These are phyloP conservation scores for Perca schrenkii DNA, from an alignment of 2,113 vertebrate species.

Conservation along the genomic window DNA sequence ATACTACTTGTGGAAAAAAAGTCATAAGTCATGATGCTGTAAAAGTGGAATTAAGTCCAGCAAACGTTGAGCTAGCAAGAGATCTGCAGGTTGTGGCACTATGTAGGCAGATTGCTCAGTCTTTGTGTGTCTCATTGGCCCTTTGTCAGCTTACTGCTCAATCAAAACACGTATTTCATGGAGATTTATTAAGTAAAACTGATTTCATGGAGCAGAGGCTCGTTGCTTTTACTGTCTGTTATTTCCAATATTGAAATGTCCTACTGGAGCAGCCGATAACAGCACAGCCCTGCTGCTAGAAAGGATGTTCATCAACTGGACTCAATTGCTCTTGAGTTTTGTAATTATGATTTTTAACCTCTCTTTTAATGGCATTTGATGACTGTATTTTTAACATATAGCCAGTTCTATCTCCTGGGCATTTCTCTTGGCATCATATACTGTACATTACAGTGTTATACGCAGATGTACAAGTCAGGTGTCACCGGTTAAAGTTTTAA, in stretches of 20 bases:
- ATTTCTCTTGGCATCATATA: too few species aligned
- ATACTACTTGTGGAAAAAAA: too few species aligned
- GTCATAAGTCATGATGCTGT: neutral
- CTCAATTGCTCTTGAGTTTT: too few species aligned
- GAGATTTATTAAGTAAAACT: neutral
- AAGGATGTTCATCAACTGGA: neutral
- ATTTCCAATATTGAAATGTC: neutral
- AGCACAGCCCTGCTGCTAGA: neutral
- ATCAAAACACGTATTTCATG: neutral
- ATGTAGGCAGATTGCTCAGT: neutral
- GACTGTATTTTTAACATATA: too few species aligned
- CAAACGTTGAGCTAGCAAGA: neutral
- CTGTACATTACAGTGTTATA: too few species aligned
- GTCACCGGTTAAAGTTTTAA: neutral
- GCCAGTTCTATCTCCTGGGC: too few species aligned
- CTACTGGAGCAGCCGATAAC: neutral
- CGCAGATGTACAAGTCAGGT: too few species aligned
- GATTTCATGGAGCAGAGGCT: conserved; percentile 2
- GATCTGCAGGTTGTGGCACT: neutral
- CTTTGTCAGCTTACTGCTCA: neutral
- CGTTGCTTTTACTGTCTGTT: neutral
- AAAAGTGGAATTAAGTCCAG: neutral
- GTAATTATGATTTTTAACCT: too few species aligned
- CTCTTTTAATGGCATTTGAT: too few species aligned
- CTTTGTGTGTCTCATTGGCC: neutral